Base-by-base conservation (phyloP, 1,140 invertebrate genomes). In the Bombus balteatus region DNA sequence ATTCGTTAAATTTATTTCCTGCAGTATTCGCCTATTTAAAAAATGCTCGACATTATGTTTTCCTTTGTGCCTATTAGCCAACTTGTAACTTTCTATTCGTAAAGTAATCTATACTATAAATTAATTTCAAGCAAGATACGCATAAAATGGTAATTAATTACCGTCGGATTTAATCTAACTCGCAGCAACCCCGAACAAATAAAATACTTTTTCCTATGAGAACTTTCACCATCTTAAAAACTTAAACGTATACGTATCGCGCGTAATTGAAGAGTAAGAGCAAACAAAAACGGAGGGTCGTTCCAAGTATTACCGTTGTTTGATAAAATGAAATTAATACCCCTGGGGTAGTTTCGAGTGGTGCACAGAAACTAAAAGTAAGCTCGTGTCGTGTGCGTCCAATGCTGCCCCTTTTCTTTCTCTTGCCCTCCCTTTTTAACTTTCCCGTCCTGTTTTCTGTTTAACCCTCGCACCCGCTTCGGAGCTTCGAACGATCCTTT, bases 271-370 rank as follows among this genome's bases (percentile, higher is more conserved):
- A 76, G 82, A 57, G 39, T 10, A 37, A 78, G 37, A 28, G 82
- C 59, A 90, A 90, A 88, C 87, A 90, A 79, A 8, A 82, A 84
- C 77, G 76, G 41, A 39, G 81, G 65, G 81, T 70, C 47, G 76
- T 34, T 70, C 34, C 57, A 37, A 15, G 68, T 81, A 65, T 72
- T 37, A 65, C 15, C 84, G 71, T 68, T 86, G 90, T 91, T 92
- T 89, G 91, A 92, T 90, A 88, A 92, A 92, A 92, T 86, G 88
- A 86, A 88, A 92, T 91, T 92, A 92, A 93, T 93, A 87, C 90
- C 89, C 84, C 84, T 76, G 77, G 89, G 88, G 91, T 86, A 70
- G 83, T 88, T 76, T 92, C 90, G 47, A 92, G 92, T 92, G 89
- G 86, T 72, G 43, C 62, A 53, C 12, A 78, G 65, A 76, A 41